Base-by-base conservation (phyloP, 2,797 vertebrate species). In the Halcyon badia region DNA sequence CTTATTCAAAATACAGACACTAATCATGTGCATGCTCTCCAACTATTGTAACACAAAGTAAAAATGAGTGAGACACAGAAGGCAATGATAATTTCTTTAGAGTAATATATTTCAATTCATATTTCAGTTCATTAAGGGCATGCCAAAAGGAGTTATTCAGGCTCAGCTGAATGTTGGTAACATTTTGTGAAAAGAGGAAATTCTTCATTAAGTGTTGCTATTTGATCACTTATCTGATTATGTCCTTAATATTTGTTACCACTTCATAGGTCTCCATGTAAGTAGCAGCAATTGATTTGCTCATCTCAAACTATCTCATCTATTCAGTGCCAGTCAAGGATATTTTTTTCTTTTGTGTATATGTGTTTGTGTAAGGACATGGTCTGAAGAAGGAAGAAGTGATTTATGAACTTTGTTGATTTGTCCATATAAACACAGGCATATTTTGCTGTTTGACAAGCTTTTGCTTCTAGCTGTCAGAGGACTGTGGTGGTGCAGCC, bases 121-220 rank as follows among this genome's bases (percentile, higher is more conserved):
- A 65, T 65, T 87, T 78, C 44, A 28, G 22, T 57, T 79, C 26
- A 54, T 64, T 87, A 85, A 72, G 6, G 21, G 8, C 22, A 65
- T 62, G 10, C 4, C 51, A 54, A 79, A 64, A 76, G 9, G 16
- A 66, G 14, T 24, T 73, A 61, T 12, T 78, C 49, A 49, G 30
- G 20, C 46, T 72, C 58, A 85, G 49, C 5, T 33, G 44, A 85
- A 82, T 15, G 6, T 15, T 30, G 39, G 21, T 35, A 75, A 75
- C 2, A 0, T 48, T 78, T 76, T 89, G 22, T 44, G 60, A 65
- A 82, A 75, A 46, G 30, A 79, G 5, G 22, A 91, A 58, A 28
- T 65, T 1, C 0, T 24, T 90, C 5, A 0, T 25, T 80, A 46
- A 65, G 65, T 46, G 22, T 37, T 26, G 7, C 17, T 82, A 3